Evolutionary conservation across 2,888 invertebrate species (phyloP).

Genomic region (Diadegma fenestrale): DNA sequence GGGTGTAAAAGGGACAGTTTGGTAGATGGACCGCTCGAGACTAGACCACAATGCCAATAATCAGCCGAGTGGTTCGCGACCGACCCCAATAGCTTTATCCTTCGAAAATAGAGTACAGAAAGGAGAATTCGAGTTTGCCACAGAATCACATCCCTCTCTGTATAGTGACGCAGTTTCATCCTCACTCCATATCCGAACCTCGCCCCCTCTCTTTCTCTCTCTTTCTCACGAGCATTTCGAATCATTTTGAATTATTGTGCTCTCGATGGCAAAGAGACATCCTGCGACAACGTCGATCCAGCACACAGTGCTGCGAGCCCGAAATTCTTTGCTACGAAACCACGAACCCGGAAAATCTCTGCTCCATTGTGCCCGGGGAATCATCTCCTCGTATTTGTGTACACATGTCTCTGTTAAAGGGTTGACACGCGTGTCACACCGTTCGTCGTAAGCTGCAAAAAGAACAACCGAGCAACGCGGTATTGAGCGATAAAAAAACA

Average conservation of each 20-base stretch:
- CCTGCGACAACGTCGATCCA: slow-evolving; percentile 25
- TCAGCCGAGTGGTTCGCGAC: slow-evolving; percentile 80
- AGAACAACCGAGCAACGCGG: not conserved
- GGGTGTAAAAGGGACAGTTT: slow-evolving; percentile 64
- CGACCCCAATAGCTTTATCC: slow-evolving; percentile 78
- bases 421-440: slow-evolving; percentile 27
- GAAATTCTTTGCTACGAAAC: slow-evolving; percentile 59
- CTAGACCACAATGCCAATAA: slow-evolving; percentile 82
- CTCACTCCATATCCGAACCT: slow-evolving; percentile 51
- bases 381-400: slow-evolving; percentile 6
- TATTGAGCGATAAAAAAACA: not conserved
- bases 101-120: slow-evolving; percentile 66
- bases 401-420: slow-evolving; percentile 47
- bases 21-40: slow-evolving; percentile 69
- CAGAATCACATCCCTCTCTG: slow-evolving; percentile 59
- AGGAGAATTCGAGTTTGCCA: slow-evolving; percentile 59
- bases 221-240: slow-evolving; percentile 33
- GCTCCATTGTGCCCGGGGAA: slow-evolving; percentile 28
- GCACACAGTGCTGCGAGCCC: slow-evolving; percentile 27
- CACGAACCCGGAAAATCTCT: slow-evolving; percentile 63
- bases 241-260: slow-evolving; percentile 56
- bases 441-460: slow-evolving; percentile 20
- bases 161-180: slow-evolving; percentile 48
- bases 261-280: slow-evolving; percentile 53
- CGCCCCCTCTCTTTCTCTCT: slow-evolving; percentile 41